Evolutionary conservation across 37 sponge, comb jelly and placozoan species (phyloP).

Genomic region (Mnemiopsis leidyi): DNA sequence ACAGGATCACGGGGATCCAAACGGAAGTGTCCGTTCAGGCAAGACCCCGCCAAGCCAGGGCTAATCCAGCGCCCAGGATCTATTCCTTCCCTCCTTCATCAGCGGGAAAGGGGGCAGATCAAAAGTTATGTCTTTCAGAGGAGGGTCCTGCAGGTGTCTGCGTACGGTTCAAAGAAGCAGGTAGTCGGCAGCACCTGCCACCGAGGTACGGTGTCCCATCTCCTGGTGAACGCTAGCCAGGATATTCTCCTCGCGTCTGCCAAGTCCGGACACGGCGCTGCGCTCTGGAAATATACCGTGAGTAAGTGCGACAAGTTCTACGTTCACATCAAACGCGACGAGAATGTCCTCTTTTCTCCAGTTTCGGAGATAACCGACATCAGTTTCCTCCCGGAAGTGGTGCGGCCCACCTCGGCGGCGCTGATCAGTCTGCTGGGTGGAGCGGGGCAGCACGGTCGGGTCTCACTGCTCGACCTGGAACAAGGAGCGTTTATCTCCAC

Average conservation of each 20-base stretch:
- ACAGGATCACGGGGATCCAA: background rate
- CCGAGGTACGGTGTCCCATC: conserved; percentile 26
- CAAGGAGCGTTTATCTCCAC: background rate
- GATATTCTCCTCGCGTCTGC: background rate
- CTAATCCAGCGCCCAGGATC: background rate
- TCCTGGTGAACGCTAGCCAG: background rate
- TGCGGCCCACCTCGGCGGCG: background rate
- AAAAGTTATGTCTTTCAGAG: background rate
- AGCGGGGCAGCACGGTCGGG: conserved; percentile 43
- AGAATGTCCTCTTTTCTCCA: background rate
- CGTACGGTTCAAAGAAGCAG: background rate
- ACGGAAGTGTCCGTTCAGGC: background rate
- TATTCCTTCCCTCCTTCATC: background rate
- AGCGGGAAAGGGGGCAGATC: background rate
- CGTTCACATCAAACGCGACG: conserved; percentile 23
- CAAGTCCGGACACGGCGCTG: conserved; percentile 1
- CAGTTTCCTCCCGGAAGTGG: background rate
- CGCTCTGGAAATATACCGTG: conserved; percentile 4
- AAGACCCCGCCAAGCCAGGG: background rate
- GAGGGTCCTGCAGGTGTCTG: background rate
- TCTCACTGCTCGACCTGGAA: background rate
- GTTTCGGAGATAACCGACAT: conserved; percentile 24
- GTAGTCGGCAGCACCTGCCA: background rate
- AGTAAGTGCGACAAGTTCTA: conserved; percentile 32
- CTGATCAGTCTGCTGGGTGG: conserved; percentile 13